phyloP scores from a whole-genome alignment of 2,797 vertebrate genomes.

The Halcyon smyrnensis region DNA sequence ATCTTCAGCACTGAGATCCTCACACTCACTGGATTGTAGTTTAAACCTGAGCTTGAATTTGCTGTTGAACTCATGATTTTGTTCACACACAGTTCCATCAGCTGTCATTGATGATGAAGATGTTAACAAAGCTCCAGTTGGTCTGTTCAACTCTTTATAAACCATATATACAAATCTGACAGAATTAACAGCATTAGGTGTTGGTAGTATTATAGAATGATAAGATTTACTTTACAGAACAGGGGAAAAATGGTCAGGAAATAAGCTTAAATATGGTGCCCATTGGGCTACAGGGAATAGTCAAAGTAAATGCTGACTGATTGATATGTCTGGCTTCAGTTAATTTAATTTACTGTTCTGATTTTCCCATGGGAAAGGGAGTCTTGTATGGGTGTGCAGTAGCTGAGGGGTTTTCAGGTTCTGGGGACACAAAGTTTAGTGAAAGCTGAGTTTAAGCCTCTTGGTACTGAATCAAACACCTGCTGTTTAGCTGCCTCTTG shows the following conservation, averaged over 20 bases:
- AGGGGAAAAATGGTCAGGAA: background rate
- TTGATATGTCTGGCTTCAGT: background rate
- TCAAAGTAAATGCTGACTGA: accelerated
- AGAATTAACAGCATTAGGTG: background rate
- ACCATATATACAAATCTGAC: background rate
- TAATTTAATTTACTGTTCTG: background rate
- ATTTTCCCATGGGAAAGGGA: background rate
- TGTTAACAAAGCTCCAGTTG: background rate
- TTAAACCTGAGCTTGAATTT: background rate
- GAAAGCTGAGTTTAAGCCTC: background rate
- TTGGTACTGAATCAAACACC: background rate
- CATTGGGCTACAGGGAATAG: background rate
- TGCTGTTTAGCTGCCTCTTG: background rate
- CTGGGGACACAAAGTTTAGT: background rate
- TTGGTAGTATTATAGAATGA: background rate
- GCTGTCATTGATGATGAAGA: background rate
- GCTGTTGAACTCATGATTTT: background rate
- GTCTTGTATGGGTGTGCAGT: background rate
- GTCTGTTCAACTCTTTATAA: background rate
- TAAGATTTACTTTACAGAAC: background rate
- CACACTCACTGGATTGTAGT: background rate
- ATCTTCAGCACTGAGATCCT: background rate
- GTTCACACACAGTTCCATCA: background rate
- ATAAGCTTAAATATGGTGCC: background rate
- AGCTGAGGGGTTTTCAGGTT: background rate